These are phyloP conservation scores for Drosophila watanabei DNA, from an alignment of 1,140 invertebrate species.

Conservation along the genomic window DNA sequence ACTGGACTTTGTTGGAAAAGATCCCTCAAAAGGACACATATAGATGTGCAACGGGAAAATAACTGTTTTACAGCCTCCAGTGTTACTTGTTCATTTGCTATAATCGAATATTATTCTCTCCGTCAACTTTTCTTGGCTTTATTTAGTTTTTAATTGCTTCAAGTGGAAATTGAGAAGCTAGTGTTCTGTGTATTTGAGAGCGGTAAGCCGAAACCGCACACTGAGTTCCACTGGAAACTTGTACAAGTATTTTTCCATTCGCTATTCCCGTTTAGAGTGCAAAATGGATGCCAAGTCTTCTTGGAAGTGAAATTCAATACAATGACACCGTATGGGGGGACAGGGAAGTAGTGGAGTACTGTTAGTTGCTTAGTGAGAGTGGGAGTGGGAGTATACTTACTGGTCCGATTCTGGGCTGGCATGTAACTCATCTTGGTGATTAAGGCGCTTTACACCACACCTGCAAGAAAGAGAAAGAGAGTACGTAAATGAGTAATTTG, in stretches of 20 bases:
- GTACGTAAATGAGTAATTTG: constrained; percentile 45
- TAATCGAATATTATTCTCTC: background rate
- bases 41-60: background rate
- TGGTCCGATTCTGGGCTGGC: constrained; percentile 91
- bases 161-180: background rate
- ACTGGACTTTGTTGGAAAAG: background rate
- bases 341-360: background rate
- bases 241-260: background rate
- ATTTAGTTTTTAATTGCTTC: constrained; percentile 12
- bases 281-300: constrained; percentile 6
- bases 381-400: constrained; percentile 87
- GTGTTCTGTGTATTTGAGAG: background rate
- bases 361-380: background rate
- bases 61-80: background rate
- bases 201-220: constrained; percentile 6
- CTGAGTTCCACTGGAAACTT: background rate
- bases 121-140: no score
- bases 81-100: background rate
- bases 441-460: constrained; percentile 84
- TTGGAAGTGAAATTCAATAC: constrained; percentile 21
- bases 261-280: constrained; percentile 2
- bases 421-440: constrained; percentile 92
- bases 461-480: constrained; percentile 60
- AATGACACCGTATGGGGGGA: background rate
- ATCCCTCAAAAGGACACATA: background rate